Base-by-base conservation (phyloP, 2,888 invertebrate genomes). In the Drosophila paracracens region DNA sequence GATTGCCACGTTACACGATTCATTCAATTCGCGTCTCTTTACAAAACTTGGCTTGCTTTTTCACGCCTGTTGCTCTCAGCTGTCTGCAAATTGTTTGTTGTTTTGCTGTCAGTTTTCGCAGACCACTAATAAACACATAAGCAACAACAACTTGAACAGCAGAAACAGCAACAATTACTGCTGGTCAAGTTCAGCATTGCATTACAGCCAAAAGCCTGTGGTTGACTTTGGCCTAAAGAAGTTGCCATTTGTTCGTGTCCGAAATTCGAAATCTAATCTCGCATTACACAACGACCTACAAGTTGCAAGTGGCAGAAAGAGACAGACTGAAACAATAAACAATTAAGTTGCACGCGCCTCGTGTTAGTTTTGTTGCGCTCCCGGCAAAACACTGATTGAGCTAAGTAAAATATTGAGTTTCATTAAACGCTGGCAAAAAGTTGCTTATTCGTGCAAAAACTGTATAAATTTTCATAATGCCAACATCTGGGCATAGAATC, bases 21-120 rank as follows among this genome's bases (percentile, higher is more conserved):
- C 36, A 52, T 35, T 50, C 33, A 35, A 60, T 62, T 69, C 46
- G 69, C 72, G 46, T 67, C 18, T 57, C 35, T 43, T 18, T 36
- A 13, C 16, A 46, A 46, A 46, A 46, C 46, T 46, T 46, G 18
- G 16, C 40, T 71, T 57, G 40, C 25, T n/a, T 62, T 73, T 83
- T 83, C 69, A 78, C 84, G 82, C 84, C 82, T 67, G 74, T 71
- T 53, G 61, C 58, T 79, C 63, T 75, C 79, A 60, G 36, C 56
- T 60, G 60, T 62, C 52, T 79, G 89, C 58, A 56, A 84, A 84
- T 87, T 81, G 74, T 62, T 74, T 87, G 73, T 81, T 86, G 84
- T 88, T 89, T 88, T 86, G 69, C 75, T 83, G 83, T 40, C 66
- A 89, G 16, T 70, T 87, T 73, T 87, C 71, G 66, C 83, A 64